Conservation (phyloP, 2,888 invertebrate genomes). For the Glyphotaelius pellucidus region DNA sequence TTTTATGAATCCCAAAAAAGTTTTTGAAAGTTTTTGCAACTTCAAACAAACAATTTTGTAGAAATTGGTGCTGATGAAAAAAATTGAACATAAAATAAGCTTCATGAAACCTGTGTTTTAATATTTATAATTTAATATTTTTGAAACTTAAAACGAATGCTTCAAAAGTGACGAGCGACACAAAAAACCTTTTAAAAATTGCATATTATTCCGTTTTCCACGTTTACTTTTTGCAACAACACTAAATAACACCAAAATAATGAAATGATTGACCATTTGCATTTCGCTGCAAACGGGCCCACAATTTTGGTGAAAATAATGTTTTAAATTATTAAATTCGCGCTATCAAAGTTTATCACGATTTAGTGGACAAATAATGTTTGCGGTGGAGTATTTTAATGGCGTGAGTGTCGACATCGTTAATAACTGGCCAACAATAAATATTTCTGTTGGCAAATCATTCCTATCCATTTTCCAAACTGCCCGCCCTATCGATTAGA, state of each 20-base stretch:
- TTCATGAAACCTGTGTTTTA: not conserved
- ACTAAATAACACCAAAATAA: not conserved
- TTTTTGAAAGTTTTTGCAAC: no score
- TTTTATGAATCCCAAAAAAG: no score
- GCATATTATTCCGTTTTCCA: not conserved
- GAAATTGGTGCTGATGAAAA: not conserved
- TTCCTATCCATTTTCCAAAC: no score
- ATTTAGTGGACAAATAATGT: conserved; percentile 2
- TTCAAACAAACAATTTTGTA: not conserved
- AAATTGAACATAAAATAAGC: not conserved
- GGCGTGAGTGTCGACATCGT: not conserved
- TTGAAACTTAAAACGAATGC: not conserved
- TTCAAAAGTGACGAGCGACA: not conserved
- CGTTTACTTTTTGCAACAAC: not conserved
- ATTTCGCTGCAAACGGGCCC: not conserved
- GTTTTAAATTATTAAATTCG: not conserved
- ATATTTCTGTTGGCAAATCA: no score
- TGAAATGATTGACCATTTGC: not conserved
- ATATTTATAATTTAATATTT: not conserved
- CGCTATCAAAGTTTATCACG: not conserved
- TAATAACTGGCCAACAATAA: not conserved
- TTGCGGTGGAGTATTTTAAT: not conserved
- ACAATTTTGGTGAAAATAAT: not conserved
- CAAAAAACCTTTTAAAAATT: not conserved
- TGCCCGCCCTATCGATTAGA: no score